Conservation (phyloP, 2,888 invertebrate species). For the Oasisia sp. region DNA sequence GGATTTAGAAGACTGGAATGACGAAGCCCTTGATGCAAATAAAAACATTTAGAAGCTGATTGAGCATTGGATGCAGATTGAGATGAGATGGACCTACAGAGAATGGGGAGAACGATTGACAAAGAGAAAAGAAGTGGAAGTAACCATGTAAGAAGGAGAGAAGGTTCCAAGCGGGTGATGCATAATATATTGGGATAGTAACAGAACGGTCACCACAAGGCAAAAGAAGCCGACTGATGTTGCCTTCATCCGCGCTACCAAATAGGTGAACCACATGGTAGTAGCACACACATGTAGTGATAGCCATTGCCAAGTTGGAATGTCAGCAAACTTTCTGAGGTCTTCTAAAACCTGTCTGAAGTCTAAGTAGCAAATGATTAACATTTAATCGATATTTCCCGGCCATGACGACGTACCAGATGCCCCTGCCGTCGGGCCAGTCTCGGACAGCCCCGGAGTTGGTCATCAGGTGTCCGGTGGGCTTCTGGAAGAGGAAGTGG, state of each 20-base stretch:
- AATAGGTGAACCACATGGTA: background rate
- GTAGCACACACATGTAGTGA: background rate
- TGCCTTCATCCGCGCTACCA: too few relatives aligned
- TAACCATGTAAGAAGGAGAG: too few relatives aligned
- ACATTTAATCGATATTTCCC: background rate
- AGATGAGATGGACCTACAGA: background rate
- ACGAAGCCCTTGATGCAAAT: background rate
- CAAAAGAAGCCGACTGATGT: too few relatives aligned
- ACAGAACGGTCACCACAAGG: too few relatives aligned
- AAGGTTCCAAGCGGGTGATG: too few relatives aligned
- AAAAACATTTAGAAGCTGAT: background rate
- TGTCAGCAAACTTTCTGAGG: background rate
- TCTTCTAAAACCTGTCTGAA: background rate
- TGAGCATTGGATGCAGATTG: background rate
- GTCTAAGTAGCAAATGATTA: background rate
- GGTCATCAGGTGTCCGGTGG: slow-evolving; percentile 40
- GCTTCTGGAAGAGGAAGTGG: slow-evolving; percentile 49
- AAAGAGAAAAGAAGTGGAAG: too few relatives aligned
- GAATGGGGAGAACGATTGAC: background rate
- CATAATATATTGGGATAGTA: too few relatives aligned
- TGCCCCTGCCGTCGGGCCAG: slow-evolving; percentile 91
- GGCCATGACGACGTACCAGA: slow-evolving; percentile 36
- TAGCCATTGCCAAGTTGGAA: background rate
- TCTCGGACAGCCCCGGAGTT: slow-evolving; percentile 46
- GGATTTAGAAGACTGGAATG: too few relatives aligned